Evolutionary conservation across 2,113 vertebrate genomes (phyloP), one percentile per base, ranked within the genome.

Genomic region (Hemiprocne comata): DNA sequence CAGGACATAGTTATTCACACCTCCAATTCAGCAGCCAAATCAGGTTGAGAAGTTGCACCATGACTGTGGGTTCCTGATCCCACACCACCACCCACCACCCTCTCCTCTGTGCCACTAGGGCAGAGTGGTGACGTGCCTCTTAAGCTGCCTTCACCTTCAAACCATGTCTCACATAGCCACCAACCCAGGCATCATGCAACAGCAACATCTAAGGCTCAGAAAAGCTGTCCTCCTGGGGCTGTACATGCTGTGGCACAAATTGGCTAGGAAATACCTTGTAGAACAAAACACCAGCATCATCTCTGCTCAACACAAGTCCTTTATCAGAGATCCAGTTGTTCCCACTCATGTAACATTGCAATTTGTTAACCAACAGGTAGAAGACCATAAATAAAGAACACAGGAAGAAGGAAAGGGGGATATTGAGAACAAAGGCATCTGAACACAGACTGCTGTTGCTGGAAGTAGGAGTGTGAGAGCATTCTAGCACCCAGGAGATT

Each of bases 21-120:
- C 40, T 85, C 66, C 42, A 36, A 26, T 4, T 90, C 48, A 53
- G 79, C 76, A 73, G 55, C 33, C 84, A 80, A 97, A 89, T 3
- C 69, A 81, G 60, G 66, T 0, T 50, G 83, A 88, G 67, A 70
- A 70, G 46, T 3, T 29, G 61, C 6, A 60, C 31, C 13, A 2
- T 0, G 0, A 36, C 33, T 40, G 28, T 42, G 0, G 0, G 10
- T 51, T 65, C 50, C 72, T 33, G 42, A 67, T 48, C 60, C 70
- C 67, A 42, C 55, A 40, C 51, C 31, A 48, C 7, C 75, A 70
- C 31, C n/a, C 72, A 66, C 11, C 25, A 13, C 29, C 18, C 11
- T 0, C 51, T 46, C 40, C 1, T 2, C 51, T 26, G 16, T 46
- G 75, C 40, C 85, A 90, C 10, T 48, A 48, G 28, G 50, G 31